Evolutionary conservation across 2,797 vertebrate genomes (phyloP).

Genomic region (Streptopelia turtur): DNA sequence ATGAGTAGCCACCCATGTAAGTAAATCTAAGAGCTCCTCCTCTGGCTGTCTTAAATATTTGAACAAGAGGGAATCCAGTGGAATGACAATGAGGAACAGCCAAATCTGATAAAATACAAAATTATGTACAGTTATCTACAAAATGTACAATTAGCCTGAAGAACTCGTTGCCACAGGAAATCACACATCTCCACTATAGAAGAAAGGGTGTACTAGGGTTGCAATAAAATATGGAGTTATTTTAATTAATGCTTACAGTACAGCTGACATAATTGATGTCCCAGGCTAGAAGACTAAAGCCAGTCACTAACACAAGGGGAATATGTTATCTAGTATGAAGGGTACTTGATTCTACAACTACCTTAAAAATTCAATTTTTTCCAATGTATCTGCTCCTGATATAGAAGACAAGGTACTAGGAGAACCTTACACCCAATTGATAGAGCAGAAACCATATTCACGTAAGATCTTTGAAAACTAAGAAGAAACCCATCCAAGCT

Average conservation of each 20-base stretch:
- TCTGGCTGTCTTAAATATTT: slow-evolving; percentile 6
- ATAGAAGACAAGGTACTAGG: background rate
- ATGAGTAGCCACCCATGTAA: background rate
- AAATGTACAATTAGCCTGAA: slow-evolving; percentile 29
- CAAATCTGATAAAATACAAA: slow-evolving; percentile 25
- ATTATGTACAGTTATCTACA: slow-evolving; percentile 40
- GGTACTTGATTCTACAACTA: background rate
- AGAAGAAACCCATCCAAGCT: background rate
- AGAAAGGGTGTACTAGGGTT: background rate
- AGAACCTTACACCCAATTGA: background rate
- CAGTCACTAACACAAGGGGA: background rate
- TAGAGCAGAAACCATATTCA: background rate
- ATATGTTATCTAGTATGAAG: background rate
- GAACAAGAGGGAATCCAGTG: background rate
- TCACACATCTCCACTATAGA: background rate
- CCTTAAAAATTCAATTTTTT: background rate
- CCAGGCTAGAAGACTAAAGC: background rate
- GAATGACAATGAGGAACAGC: background rate
- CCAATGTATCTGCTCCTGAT: background rate
- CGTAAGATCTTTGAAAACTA: background rate
- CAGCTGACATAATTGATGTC: background rate
- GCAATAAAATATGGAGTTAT: background rate
- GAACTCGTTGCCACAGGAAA: slow-evolving; percentile 39
- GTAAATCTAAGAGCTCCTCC: background rate
- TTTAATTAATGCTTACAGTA: slow-evolving; percentile 34